A percentile compares a stretch with the other conserved stretches of the same genome.
Conservation (phyloP, 2,888 invertebrate species). For the Augochlorella aurata region DNA sequence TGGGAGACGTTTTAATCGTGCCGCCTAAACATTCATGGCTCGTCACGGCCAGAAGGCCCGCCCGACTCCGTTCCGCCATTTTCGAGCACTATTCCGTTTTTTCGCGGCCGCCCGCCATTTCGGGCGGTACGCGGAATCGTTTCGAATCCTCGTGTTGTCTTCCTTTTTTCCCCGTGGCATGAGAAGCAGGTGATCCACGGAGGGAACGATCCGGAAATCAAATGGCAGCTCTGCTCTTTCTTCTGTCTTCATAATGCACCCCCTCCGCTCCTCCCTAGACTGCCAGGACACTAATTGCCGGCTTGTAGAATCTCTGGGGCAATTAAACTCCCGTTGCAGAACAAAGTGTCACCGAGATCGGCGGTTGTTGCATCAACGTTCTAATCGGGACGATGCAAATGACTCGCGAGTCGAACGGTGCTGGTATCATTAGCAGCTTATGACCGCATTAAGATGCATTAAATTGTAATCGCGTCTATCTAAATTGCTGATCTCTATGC, state of each 20-base stretch:
- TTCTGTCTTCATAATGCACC: neutral
- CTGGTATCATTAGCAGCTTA: neutral
- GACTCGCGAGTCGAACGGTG: neutral
- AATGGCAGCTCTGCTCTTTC: neutral
- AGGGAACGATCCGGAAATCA: neutral
- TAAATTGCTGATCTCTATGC: neutral
- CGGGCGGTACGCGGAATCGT: conserved; percentile 32
- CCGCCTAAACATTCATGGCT: conserved; percentile 69
- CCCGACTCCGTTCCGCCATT: conserved; percentile 46
- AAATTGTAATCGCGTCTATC: neutral
- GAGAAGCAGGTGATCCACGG: neutral
- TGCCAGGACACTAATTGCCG: no score
- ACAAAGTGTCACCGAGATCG: neutral
- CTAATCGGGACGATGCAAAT: neutral
- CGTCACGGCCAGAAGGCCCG: conserved; percentile 39
- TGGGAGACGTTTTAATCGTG: conserved; percentile 75
- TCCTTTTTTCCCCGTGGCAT: neutral
- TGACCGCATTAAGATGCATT: neutral
- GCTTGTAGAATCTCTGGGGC: no score
- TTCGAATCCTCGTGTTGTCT: conserved; percentile 5
- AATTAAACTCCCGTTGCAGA: neutral
- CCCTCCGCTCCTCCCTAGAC: neutral
- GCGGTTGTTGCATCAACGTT: neutral
- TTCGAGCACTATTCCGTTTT: conserved; percentile 50
- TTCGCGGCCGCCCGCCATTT: conserved; percentile 29